Percentiles rank a stretch among this genome's conserved stretches.
Conservation (phyloP, 2,113 vertebrate species). For the Pangasianodon hypophthalmus region DNA sequence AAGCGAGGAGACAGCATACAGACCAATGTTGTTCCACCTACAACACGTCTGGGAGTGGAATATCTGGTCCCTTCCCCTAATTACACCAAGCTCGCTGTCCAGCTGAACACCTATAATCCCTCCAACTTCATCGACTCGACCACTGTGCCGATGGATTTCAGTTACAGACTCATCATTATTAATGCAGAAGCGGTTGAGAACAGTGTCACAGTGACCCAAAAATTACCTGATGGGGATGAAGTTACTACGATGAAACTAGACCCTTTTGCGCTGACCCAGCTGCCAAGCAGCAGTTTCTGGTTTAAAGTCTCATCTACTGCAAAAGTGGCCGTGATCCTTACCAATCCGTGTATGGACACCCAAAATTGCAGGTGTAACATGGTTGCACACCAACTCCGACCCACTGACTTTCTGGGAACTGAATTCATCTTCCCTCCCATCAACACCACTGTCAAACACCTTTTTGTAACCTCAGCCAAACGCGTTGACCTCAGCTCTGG, state of each 20-base stretch:
- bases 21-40: slow-evolving; percentile 55
- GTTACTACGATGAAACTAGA: fast-evolving
- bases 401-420: fast-evolving
- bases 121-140: background rate
- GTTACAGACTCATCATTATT: slow-evolving; percentile 65
- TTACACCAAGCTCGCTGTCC: background rate
- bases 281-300: fast-evolving
- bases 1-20: slow-evolving; percentile 54
- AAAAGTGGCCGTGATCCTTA: slow-evolving; percentile 60
- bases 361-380: slow-evolving; percentile 60
- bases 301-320: fast-evolving
- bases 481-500: background rate
- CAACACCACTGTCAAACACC: fast-evolving
- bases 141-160: background rate
- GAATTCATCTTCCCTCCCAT: slow-evolving; percentile 56
- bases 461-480: slow-evolving; percentile 43
- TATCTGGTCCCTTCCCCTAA: slow-evolving; percentile 63
- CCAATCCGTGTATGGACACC: slow-evolving; percentile 59
- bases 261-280: slow-evolving; percentile 27
- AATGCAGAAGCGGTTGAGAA: slow-evolving; percentile 20
- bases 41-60: slow-evolving; percentile 29
- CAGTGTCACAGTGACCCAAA: background rate
- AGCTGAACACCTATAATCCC: background rate
- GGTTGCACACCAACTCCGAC: slow-evolving; percentile 56
- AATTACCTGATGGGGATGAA: fast-evolving